These are phyloP conservation scores for Pararge aegeria DNA, from an alignment of 1,140 invertebrate species.

Conservation along the genomic window DNA sequence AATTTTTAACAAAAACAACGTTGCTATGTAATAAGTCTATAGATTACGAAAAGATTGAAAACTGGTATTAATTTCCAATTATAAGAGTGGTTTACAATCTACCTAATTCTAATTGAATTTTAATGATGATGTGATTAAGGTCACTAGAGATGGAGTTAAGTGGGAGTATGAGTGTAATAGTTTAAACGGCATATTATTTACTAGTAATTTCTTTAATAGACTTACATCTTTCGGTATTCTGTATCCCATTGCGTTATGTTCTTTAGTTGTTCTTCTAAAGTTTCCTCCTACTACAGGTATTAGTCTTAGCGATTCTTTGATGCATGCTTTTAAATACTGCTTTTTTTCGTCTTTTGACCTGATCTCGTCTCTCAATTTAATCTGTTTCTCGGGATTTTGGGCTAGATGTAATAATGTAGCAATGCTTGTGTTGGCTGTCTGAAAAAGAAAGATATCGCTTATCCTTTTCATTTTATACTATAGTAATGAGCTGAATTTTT, in stretches of 20 bases:
- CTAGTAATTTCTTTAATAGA: constrained; percentile 44
- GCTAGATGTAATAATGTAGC: constrained; percentile 83
- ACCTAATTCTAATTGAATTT: too few species aligned
- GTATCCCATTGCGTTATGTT: constrained; percentile 80
- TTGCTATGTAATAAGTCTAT: too few species aligned
- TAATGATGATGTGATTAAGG: too few species aligned
- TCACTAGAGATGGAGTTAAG: too few species aligned
- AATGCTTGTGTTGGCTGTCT: constrained; percentile 55
- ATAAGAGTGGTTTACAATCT: too few species aligned
- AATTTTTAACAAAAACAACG: too few species aligned
- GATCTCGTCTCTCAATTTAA: constrained; percentile 84
- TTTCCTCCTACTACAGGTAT: constrained; percentile 79
- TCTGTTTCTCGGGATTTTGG: constrained; percentile 82
- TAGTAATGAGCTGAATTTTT: too few species aligned
- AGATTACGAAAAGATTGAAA: too few species aligned
- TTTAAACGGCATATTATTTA: too few species aligned
- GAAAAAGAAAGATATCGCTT: constrained; percentile 21
- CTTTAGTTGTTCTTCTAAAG: constrained; percentile 71
- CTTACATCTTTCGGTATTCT: constrained; percentile 82
- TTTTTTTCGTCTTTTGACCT: constrained; percentile 55
- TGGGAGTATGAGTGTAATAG: too few species aligned
- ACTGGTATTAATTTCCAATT: too few species aligned
- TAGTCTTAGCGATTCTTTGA: constrained; percentile 82
- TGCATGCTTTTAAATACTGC: constrained; percentile 82
- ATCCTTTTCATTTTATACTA: not conserved